Percentiles rank a stretch among this genome's conserved stretches.
Conservation (phyloP, 2,888 invertebrate species). For the Leptogaster cylindrica region DNA sequence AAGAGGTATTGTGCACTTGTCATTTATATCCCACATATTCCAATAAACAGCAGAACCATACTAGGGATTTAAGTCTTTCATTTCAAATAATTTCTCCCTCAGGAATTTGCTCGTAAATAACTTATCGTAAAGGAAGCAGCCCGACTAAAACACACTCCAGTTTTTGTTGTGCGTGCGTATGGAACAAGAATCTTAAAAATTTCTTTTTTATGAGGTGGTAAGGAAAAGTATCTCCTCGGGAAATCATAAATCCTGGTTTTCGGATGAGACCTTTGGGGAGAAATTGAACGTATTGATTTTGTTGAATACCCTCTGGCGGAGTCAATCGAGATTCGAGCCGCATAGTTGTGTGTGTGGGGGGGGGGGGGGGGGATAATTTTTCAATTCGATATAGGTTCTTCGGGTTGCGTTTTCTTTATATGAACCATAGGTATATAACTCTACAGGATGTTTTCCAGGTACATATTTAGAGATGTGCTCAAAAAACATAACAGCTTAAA, state of each 20-base stretch:
- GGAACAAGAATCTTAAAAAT: conserved; percentile 37
- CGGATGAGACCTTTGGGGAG: conserved; percentile 10
- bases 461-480: too few species aligned
- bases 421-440: too few species aligned
- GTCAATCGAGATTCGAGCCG: too few species aligned
- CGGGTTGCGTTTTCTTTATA: too few species aligned
- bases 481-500: too few species aligned
- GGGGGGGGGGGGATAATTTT: too few species aligned
- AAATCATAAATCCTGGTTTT: too few species aligned
- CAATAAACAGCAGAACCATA: conserved; percentile 34
- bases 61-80: conserved; percentile 36
- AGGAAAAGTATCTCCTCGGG: conserved; percentile 17
- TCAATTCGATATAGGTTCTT: too few species aligned
- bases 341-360: too few species aligned
- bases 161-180: conserved; percentile 8
- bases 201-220: conserved; percentile 35
- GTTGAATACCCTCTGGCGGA: conserved; percentile 8
- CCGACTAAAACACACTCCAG: not conserved
- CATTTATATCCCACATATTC: conserved; percentile 23
- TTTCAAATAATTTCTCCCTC: conserved; percentile 37
- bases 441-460: too few species aligned
- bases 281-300: conserved; percentile 37
- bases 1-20: conserved; percentile 19
- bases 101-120: conserved; percentile 30
- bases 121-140: conserved; percentile 7